phyloP scores from a whole-genome alignment of 2,888 invertebrate species.

The Poecilus cupreus region DNA sequence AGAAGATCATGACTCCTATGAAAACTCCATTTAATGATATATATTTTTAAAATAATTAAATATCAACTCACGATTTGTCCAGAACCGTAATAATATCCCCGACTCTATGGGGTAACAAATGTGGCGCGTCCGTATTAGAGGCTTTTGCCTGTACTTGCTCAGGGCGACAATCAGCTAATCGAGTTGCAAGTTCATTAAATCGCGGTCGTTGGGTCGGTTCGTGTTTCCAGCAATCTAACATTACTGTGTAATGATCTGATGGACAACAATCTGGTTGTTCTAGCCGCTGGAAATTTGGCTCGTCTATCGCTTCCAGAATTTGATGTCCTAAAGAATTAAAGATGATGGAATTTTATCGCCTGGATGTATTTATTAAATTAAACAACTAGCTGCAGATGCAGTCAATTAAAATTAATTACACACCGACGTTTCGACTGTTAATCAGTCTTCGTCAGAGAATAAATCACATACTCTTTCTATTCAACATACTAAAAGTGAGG shows the following conservation, averaged over 20 bases:
- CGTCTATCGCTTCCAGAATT: constrained; percentile 96
- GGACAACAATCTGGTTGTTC: constrained; percentile 97
- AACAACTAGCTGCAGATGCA: no score
- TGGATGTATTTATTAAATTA: no score
- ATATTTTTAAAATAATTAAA: not conserved
- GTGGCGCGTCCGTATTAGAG: constrained; percentile 73
- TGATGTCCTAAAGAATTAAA: constrained; percentile 77
- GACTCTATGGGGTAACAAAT: constrained; percentile 87
- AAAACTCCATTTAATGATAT: constrained; percentile 35
- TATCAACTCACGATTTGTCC: constrained; percentile 80
- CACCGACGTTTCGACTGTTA: no score
- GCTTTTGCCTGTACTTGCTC: constrained; percentile 92
- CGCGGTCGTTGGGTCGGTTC: constrained; percentile 91
- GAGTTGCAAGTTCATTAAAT: constrained; percentile 88
- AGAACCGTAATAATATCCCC: constrained; percentile 95
- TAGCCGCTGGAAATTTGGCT: constrained; percentile 91
- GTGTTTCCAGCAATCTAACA: constrained; percentile 98
- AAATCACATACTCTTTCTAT: no score
- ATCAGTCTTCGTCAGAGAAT: no score
- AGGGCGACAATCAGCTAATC: constrained; percentile 90
- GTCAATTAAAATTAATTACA: no score
- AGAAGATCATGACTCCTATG: constrained; percentile 78
- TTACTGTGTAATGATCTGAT: constrained; percentile 90
- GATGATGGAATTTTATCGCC: no score
- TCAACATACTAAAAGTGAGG: no score